Base-by-base conservation (phyloP, 2,797 vertebrate species). In the Cuculus canorus region DNA sequence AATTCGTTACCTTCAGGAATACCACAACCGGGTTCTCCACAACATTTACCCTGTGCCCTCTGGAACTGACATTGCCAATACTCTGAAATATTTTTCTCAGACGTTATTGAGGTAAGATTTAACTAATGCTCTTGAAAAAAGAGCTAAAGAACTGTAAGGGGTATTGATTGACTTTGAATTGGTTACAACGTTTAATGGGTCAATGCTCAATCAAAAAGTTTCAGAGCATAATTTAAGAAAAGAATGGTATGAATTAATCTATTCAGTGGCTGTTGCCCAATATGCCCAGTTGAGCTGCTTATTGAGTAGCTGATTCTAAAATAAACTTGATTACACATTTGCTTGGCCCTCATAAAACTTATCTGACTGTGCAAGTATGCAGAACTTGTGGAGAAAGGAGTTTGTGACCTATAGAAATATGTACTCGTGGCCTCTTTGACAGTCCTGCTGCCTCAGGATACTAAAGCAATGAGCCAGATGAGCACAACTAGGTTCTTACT, bases 31-130 rank as follows among this genome's bases (percentile, higher is more conserved):
- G 78, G 99, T 99, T 97, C 99, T 99, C 96, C 99, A 99, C 98
- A 99, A 99, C 98, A 99, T 99, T 98, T 99, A 99, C 97, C 99
- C 99, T 88, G 99, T 99, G 98, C 99, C 99, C 93, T 99, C 99
- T 93, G 99, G 99, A 98, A 99, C 99, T 98, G 99, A 99, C 98
- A 99, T 99, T 98, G 99, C 99, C 98, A 99, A 99, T 98, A 99
- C 99, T 98, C 98, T 99, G 99, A 99, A 99, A 98, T 99, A 99
- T 98, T 99, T 99, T 99, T 99, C 99, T 98, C 99, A 99, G 98
- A 99, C 99, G 23, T 98, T 99, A 97, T 98, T 99, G 98, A 99
- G 99, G 99, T 99, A 99, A 99, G 99, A 97, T 97, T 98, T 97
- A 95, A 96, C 89, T 93, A 90, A 97, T 94, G 97, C 94, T 98